Conservation (phyloP, 2,888 invertebrate species). For the Leptopilina syphax region DNA sequence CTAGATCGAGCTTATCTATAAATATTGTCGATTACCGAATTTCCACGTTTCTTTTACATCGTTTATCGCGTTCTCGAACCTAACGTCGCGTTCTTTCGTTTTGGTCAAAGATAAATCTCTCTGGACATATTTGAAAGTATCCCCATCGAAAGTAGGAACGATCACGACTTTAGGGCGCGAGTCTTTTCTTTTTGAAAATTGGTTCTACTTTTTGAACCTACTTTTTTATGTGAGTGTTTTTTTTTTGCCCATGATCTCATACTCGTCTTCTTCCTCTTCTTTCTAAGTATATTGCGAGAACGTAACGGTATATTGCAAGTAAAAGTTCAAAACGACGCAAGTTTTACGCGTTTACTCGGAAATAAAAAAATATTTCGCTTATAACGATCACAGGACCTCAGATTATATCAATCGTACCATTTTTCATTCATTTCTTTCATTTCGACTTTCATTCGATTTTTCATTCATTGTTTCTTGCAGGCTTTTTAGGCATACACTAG, state of each 20-base stretch:
- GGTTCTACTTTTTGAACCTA: slow-evolving; percentile 41
- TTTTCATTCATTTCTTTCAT: slow-evolving; percentile 58
- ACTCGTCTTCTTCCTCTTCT: slow-evolving; percentile 62
- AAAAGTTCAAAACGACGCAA: slow-evolving; percentile 74
- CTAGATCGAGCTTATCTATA: slow-evolving; percentile 38
- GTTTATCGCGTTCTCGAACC: slow-evolving; percentile 46
- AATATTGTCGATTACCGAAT: slow-evolving; percentile 40
- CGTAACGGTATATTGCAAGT: slow-evolving; percentile 77
- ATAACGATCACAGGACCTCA: slow-evolving; percentile 77
- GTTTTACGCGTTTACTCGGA: slow-evolving; percentile 71
- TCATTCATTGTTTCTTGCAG: slow-evolving; percentile 53
- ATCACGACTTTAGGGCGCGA: slow-evolving; percentile 59
- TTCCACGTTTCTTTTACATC: slow-evolving; percentile 37
- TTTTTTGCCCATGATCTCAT: slow-evolving; percentile 61
- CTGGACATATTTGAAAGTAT: slow-evolving; percentile 61
- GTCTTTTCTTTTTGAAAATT: slow-evolving; percentile 48
- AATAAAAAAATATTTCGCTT: slow-evolving; percentile 77
- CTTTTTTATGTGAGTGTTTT: slow-evolving; percentile 54
- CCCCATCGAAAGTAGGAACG: slow-evolving; percentile 67
- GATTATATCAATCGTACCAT: slow-evolving; percentile 72
- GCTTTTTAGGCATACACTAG: slow-evolving; percentile 56
- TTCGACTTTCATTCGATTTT: slow-evolving; percentile 68
- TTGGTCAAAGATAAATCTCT: slow-evolving; percentile 47
- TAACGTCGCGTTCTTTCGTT: slow-evolving; percentile 54
- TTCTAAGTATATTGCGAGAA: slow-evolving; percentile 77